Evolutionary conservation across 2,888 invertebrate genomes (phyloP).

Genomic region (Zonitis immaculata): DNA sequence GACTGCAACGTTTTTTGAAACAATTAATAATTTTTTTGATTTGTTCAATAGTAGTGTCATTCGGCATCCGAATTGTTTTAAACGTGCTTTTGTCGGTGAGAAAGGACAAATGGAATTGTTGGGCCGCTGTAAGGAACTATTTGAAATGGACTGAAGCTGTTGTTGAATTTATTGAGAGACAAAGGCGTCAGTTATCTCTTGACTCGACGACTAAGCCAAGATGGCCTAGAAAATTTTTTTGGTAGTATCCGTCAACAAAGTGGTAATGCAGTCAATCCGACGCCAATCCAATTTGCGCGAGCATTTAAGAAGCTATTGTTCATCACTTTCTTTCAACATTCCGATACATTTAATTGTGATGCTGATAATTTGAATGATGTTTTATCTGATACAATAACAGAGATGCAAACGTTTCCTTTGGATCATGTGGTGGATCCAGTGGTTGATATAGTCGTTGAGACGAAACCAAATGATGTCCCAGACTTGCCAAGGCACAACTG

Average conservation of each 20-base stretch:
- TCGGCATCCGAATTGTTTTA: slow-evolving; percentile 5
- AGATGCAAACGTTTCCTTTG: not conserved
- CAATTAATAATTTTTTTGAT: slow-evolving; percentile 19
- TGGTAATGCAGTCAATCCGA: slow-evolving; percentile 16
- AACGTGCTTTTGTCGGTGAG: slow-evolving; percentile 13
- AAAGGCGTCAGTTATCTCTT: slow-evolving; percentile 12
- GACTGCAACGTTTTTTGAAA: slow-evolving; percentile 13
- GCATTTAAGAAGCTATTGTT: slow-evolving; percentile 18
- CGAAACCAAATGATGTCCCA: too few species aligned
- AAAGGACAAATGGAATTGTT: slow-evolving; percentile 11
- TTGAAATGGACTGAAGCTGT: slow-evolving; percentile 14
- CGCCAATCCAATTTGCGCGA: slow-evolving; percentile 15
- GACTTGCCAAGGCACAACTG: too few species aligned
- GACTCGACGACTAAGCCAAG: slow-evolving; percentile 23
- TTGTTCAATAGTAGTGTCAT: slow-evolving; percentile 12
- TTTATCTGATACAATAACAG: not conserved
- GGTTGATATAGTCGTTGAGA: too few species aligned
- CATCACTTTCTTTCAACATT: slow-evolving; percentile 9
- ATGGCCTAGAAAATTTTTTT: slow-evolving; percentile 24
- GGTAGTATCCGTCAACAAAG: slow-evolving; percentile 19
- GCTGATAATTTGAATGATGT: not conserved
- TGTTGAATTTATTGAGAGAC: slow-evolving; percentile 11
- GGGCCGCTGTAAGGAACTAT: slow-evolving; percentile 7
- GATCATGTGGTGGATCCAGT: too few species aligned
- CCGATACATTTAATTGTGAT: not conserved